Evolutionary conservation across 1,140 invertebrate genomes (phyloP).

Genomic region (Dendroctonus ponderosae): DNA sequence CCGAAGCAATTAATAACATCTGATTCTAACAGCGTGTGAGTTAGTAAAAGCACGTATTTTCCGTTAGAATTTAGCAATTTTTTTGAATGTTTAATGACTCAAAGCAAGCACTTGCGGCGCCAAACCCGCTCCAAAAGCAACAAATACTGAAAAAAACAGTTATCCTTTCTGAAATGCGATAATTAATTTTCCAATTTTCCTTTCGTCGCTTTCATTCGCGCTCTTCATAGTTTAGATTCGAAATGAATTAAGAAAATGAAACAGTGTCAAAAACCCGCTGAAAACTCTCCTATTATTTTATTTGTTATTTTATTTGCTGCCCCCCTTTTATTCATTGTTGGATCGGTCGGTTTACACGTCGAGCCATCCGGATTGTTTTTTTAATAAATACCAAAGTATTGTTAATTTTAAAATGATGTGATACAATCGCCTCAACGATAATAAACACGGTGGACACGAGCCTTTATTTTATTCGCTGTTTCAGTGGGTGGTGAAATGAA

Average conservation of each 20-base stretch:
- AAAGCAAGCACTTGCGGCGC: neutral
- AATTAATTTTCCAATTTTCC: too few species aligned
- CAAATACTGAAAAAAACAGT: too few species aligned
- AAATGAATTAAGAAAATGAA: neutral
- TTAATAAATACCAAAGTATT: constrained; percentile 7
- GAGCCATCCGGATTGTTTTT: constrained; percentile 7
- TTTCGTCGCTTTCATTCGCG: too few species aligned
- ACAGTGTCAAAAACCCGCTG: constrained; percentile 5
- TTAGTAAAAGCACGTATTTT: too few species aligned
- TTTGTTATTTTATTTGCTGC: constrained; percentile 10
- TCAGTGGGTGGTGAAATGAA: too few species aligned
- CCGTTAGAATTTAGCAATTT: too few species aligned
- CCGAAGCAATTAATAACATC: too few species aligned
- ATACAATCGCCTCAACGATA: constrained; percentile 9
- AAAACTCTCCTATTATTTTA: constrained; percentile 15
- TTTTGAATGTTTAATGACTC: neutral
- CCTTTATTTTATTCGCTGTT: neutral
- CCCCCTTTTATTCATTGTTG: constrained; percentile 1
- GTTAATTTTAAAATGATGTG: constrained; percentile 12
- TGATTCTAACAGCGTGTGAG: too few species aligned
- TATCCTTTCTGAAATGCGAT: too few species aligned
- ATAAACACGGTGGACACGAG: constrained; percentile 13
- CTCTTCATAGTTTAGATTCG: too few species aligned
- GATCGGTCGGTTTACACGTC: constrained; percentile 1
- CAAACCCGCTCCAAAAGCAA: too few species aligned